Evolutionary conservation across 2,797 vertebrate genomes (phyloP), one percentile per base, ranked within the genome.

Genomic region (Champsocephalus esox): DNA sequence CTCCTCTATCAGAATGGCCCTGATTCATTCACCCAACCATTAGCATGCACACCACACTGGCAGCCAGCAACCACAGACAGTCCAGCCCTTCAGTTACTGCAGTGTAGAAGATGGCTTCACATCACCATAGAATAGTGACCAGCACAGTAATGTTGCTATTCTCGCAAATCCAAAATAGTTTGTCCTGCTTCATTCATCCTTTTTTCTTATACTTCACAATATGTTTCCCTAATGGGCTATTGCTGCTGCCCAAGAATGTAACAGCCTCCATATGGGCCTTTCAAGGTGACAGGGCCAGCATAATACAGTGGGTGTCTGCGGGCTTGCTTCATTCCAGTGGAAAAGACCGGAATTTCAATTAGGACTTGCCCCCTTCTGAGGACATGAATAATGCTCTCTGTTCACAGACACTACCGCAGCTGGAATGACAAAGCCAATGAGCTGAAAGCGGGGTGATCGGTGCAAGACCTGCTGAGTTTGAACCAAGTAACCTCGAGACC

Each of bases 321-420:
- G 83, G 69, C 82, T 77, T 12, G 68, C 86, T 89, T 89, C 86
- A 83, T 90, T 92, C 85, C 88, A 85, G 75, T 82, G 68, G 77
- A 90, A 92, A 86, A 87, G 91, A 89, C 88, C n/a, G 83, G 95
- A 95, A 95, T 95, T 91, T 94, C 88, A 95, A 95, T 95, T 91
- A 94, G 94, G 85, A 87, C 73, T 77, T 85, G 81, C 85, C 84
- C 88, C 92, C 88, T 88, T 88, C 89, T 83, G 86, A 87, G 91
- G 90, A 90, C 87, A 88, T 90, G 92, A 94, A 95, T 94, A 93
- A 93, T 93, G 89, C 84, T 89, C 88, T 93, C 87, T 93, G 92
- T 94, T 93, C 91, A 85, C 82, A 75, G 87, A 91, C 90, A 91
- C 84, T 80, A 83, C 89, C 88, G 68, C 88, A 92, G 92, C 92